These are phyloP conservation scores for Dromas ardeola DNA, from an alignment of 2,113 vertebrate species.

Conservation along the genomic window DNA sequence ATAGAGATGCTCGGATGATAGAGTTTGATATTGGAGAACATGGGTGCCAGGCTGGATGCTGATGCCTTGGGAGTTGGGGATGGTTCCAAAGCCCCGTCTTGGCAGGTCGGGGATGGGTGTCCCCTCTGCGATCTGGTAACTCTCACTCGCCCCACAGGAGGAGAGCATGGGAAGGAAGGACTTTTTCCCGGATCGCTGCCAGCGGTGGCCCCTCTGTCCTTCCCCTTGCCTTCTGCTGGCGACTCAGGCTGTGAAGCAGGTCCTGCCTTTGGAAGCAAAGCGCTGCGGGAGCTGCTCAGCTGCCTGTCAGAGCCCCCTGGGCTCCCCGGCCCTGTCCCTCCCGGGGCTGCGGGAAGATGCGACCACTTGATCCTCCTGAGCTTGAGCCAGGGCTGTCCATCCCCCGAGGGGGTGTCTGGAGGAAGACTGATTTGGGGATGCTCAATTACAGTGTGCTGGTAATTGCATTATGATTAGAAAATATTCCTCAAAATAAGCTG, in stretches of 20 bases:
- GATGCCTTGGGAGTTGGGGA: not conserved
- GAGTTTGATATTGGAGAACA: not conserved
- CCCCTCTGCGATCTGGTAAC: fast-evolving
- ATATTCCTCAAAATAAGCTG: not conserved
- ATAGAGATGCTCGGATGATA: fast-evolving
- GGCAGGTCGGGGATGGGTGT: not conserved
- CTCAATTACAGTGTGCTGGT: not conserved
- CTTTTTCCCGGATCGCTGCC: fast-evolving
- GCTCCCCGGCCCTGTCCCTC: no score
- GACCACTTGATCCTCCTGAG: not conserved
- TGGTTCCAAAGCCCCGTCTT: fast-evolving
- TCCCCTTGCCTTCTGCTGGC: not conserved
- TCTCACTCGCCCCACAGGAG: fast-evolving
- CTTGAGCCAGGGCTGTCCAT: not conserved
- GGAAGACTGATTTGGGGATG: not conserved
- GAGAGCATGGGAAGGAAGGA: not conserved
- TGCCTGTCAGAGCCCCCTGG: not conserved
- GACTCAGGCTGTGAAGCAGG: not conserved
- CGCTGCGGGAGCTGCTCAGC: not conserved
- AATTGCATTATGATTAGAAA: not conserved
- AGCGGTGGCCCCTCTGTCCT: not conserved
- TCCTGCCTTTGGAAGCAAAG: fast-evolving
- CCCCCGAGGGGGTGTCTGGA: not conserved
- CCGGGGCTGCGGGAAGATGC: not conserved
- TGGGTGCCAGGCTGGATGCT: not conserved